phyloP scores from a whole-genome alignment of 2,113 vertebrate species.

The Clinocottus analis region DNA sequence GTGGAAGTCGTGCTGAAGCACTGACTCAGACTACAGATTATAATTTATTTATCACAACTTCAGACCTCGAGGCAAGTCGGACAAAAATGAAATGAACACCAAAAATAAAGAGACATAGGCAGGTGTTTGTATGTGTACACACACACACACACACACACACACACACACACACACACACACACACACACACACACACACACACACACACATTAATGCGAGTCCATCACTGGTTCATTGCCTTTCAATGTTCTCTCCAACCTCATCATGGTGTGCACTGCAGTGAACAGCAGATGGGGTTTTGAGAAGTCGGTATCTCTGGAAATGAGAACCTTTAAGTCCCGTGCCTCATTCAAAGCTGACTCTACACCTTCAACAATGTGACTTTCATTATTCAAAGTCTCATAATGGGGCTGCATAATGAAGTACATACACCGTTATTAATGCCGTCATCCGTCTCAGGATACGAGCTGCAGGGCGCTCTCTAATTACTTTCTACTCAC shows the following conservation, averaged over 20 bases:
- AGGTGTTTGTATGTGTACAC: neutral
- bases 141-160: neutral
- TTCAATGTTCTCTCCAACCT: slow-evolving; percentile 33
- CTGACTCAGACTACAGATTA: slow-evolving; percentile 11
- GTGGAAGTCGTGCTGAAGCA: neutral
- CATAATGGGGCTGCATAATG: slow-evolving; percentile 32
- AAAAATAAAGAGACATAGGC: neutral
- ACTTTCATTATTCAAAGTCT: slow-evolving; percentile 18
- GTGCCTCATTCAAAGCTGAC: neutral
- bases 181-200: neutral
- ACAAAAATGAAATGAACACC: neutral
- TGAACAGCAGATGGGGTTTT: neutral
- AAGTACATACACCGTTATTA: slow-evolving; percentile 42
- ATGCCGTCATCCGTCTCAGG: slow-evolving; percentile 31
- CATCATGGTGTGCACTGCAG: slow-evolving; percentile 11
- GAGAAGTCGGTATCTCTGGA: neutral
- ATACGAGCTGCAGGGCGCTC: slow-evolving; percentile 28
- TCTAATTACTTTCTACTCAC: slow-evolving; percentile 36
- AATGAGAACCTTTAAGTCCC: neutral
- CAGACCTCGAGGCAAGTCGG: neutral
- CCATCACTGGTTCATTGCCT: slow-evolving; percentile 9
- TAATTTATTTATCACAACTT: slow-evolving; percentile 6
- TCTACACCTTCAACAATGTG: neutral
- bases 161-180: neutral
- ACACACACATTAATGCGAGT: neutral